These are phyloP conservation scores for Sander lucioperca DNA, from an alignment of 2,113 vertebrate species.

Conservation along the genomic window DNA sequence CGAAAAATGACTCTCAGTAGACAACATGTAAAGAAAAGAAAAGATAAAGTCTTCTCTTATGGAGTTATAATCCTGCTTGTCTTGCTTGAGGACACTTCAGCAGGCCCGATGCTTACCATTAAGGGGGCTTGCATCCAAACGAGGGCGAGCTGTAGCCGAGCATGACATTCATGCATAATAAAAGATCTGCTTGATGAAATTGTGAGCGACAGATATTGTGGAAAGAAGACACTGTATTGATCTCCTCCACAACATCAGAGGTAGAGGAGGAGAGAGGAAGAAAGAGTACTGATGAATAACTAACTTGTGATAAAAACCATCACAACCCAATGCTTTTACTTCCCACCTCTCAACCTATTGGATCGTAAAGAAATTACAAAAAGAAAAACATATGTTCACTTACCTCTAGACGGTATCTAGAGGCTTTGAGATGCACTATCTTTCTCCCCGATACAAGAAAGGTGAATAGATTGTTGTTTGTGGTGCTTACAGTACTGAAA, in stretches of 20 bases:
- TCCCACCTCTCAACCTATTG: background rate
- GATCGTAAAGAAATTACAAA: background rate
- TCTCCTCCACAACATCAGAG: conserved; percentile 34
- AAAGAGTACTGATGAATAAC: conserved; percentile 44
- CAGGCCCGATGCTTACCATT: background rate
- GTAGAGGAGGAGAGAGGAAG: conserved; percentile 18
- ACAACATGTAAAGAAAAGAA: background rate
- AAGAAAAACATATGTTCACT: background rate
- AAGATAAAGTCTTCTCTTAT: background rate
- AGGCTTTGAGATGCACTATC: background rate
- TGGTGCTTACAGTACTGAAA: background rate
- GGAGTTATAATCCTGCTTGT: background rate
- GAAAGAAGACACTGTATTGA: conserved; percentile 66
- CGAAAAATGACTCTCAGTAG: background rate
- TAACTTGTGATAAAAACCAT: conserved; percentile 17
- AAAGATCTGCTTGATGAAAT: conserved; percentile 67
- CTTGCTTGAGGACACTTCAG: conserved; percentile 26
- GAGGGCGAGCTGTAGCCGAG: conserved; percentile 8
- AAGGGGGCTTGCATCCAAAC: background rate
- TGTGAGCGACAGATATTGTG: conserved; percentile 71
- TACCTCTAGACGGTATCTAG: background rate
- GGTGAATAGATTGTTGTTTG: background rate
- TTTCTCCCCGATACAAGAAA: background rate
- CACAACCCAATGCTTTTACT: background rate
- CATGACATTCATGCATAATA: conserved; percentile 57